These are phyloP conservation scores for Pseudachorutes palmiensis DNA, from an alignment of 1,140 invertebrate species.

Conservation along the genomic window DNA sequence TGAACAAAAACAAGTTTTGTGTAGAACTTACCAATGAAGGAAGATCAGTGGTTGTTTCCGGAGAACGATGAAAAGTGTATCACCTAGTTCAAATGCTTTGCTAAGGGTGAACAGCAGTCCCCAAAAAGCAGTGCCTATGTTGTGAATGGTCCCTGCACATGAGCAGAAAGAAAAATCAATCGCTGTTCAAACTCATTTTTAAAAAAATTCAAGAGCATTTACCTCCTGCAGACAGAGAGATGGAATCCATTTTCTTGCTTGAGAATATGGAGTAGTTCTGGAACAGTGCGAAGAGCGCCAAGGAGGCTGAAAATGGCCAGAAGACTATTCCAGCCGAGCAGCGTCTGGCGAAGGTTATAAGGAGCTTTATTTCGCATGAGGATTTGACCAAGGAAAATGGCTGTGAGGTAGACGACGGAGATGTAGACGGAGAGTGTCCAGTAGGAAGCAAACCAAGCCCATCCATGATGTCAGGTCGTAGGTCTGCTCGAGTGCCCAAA, in stretches of 20 bases:
- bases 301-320: slow-evolving; percentile 23
- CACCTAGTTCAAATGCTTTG: slow-evolving; percentile 47
- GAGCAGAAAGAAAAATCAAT: slow-evolving; percentile 15
- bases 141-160: slow-evolving; percentile 30
- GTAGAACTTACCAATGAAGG: slow-evolving; percentile 44
- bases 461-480: neutral
- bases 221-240: slow-evolving; percentile 32
- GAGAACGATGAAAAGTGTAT: slow-evolving; percentile 46
- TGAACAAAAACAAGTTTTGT: neutral
- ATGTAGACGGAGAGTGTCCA: slow-evolving; percentile 20
- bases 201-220: slow-evolving; percentile 2
- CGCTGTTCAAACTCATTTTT: neutral
- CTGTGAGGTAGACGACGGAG: slow-evolving; percentile 17
- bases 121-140: slow-evolving; percentile 43
- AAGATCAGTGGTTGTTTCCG: slow-evolving; percentile 54
- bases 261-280: slow-evolving; percentile 35
- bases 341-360: slow-evolving; percentile 11
- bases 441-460: slow-evolving; percentile 18
- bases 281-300: slow-evolving; percentile 31
- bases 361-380: slow-evolving; percentile 15
- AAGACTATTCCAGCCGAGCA: slow-evolving; percentile 22
- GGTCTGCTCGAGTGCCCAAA: neutral
- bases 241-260: slow-evolving; percentile 30
- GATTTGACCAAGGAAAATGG: slow-evolving; percentile 11
- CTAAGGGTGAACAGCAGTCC: slow-evolving; percentile 48